These are phyloP conservation scores for Trichoplusia ni DNA, from an alignment of 1,140 invertebrate genomes.

Conservation along the genomic window DNA sequence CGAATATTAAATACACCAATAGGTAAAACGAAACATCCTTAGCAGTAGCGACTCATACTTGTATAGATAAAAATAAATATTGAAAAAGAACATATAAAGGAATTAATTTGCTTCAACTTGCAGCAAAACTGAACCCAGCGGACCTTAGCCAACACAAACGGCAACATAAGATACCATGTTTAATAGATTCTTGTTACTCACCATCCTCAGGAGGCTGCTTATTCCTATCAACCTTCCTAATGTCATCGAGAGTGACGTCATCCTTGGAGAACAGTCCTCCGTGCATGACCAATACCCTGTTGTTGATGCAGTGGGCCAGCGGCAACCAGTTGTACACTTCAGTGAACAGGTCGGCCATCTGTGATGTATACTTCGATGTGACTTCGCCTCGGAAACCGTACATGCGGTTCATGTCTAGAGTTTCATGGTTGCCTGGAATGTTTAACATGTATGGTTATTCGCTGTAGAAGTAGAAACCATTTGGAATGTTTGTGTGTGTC, in stretches of 20 bases:
- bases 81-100: no score
- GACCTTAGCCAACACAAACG: not conserved
- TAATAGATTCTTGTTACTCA: slow-evolving; percentile 42
- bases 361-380: slow-evolving; percentile 94
- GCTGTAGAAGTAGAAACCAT: no score
- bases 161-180: not conserved
- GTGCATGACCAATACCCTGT: slow-evolving; percentile 96
- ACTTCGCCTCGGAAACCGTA: slow-evolving; percentile 99
- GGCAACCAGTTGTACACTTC: slow-evolving; percentile 99
- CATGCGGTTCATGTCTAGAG: slow-evolving; percentile 99
- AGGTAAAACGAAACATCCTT: no score
- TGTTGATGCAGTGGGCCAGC: slow-evolving; percentile 97
- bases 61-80: no score
- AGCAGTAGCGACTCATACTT: no score
- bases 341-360: slow-evolving; percentile 98
- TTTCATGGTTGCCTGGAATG: slow-evolving; percentile 97
- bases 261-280: slow-evolving; percentile 96
- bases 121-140: no score
- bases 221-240: slow-evolving; percentile 93
- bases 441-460: not conserved
- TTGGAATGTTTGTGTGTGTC: no score
- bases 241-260: slow-evolving; percentile 95
- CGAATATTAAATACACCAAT: no score
- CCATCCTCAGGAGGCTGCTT: slow-evolving; percentile 98
- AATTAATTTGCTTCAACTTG: no score